Evolutionary conservation across 2,888 invertebrate species (phyloP).

Genomic region (Helicoverpa assulta): DNA sequence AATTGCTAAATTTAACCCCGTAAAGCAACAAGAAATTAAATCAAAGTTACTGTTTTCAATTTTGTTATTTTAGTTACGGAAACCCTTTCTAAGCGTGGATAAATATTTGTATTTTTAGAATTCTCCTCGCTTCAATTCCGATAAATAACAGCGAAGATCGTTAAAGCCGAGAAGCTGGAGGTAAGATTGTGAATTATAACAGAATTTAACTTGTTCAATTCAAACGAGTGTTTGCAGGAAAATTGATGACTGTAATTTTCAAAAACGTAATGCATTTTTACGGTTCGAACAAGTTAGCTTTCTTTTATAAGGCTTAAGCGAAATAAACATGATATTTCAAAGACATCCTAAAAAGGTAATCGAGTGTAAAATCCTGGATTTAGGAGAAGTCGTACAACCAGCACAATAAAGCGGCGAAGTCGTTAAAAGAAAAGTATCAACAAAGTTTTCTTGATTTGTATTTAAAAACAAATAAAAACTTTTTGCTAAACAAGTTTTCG

Average conservation of each 20-base stretch:
- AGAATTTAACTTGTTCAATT: slow-evolving; percentile 41
- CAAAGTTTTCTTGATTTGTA: slow-evolving; percentile 44
- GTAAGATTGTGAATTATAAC: slow-evolving; percentile 43
- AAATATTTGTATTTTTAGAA: slow-evolving; percentile 7
- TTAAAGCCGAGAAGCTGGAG: slow-evolving; percentile 27
- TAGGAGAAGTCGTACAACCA: neutral
- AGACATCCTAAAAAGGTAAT: neutral
- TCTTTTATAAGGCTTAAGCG: too few relatives aligned
- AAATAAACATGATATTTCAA: too few relatives aligned
- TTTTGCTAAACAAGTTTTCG: slow-evolving; percentile 45
- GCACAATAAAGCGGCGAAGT: slow-evolving; percentile 9
- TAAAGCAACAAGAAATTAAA: neutral
- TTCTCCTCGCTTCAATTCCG: slow-evolving; percentile 30
- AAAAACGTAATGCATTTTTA: neutral
- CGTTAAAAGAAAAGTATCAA: slow-evolving; percentile 35
- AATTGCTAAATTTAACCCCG: too few relatives aligned
- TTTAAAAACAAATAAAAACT: slow-evolving; percentile 54
- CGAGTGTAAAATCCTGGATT: neutral
- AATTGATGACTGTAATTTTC: neutral
- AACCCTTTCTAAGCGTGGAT: slow-evolving; percentile 22
- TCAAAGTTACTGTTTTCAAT: neutral
- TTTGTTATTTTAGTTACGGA: neutral
- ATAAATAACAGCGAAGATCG: slow-evolving; percentile 49
- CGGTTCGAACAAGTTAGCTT: too few relatives aligned
- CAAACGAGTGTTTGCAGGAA: slow-evolving; percentile 1